A percentile compares a stretch with the other conserved stretches of the same genome.
These are phyloP conservation scores for Bambusicola thoracicus DNA, from an alignment of 2,113 vertebrate genomes.

Conservation along the genomic window DNA sequence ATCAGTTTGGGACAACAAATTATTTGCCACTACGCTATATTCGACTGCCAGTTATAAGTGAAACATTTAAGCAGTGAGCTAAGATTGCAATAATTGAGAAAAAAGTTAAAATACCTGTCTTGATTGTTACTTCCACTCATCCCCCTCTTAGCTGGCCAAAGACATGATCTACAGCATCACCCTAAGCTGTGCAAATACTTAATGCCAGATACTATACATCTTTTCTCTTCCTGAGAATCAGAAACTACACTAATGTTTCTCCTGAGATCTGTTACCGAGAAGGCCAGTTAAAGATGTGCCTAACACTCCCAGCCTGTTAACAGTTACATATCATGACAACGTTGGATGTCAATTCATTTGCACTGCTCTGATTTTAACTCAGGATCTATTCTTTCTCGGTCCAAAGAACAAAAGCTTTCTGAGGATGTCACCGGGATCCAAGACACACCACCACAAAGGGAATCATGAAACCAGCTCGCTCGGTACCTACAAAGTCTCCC, in stretches of 20 bases:
- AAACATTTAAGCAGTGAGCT: neutral
- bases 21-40: neutral
- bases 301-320: neutral
- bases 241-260: neutral
- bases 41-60: neutral
- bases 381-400: neutral
- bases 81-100: neutral
- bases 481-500: neutral
- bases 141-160: neutral
- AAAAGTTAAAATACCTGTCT: neutral
- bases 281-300: neutral
- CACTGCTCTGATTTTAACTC: neutral
- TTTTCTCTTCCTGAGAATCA: neutral
- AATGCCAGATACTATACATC: neutral
- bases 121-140: neutral
- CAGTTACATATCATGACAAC: neutral
- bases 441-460: neutral
- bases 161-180: neutral
- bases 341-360: neutral
- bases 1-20: neutral
- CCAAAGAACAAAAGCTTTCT: neutral
- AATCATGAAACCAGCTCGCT: neutral
- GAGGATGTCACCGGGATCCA: neutral
- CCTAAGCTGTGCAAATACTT: neutral
- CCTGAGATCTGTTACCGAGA: neutral